Evolutionary conservation across 2,113 vertebrate genomes (phyloP).

Genomic region (Fulica atra): DNA sequence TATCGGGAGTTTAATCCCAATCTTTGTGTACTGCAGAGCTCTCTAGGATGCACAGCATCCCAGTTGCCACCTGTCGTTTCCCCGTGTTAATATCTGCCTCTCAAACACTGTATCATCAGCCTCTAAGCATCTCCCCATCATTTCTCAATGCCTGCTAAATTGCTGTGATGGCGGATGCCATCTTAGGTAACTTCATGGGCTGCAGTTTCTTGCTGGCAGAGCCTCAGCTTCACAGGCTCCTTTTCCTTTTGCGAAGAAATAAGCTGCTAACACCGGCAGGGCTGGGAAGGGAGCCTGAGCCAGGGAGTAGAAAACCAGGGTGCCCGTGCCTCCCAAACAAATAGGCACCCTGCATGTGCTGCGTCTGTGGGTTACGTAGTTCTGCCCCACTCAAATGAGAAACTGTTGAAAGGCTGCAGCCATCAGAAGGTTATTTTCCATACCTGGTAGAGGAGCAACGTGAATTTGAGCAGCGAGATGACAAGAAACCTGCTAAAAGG

Average conservation of each 20-base stretch:
- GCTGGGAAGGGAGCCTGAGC: neutral
- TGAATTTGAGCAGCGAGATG: constrained; percentile 42
- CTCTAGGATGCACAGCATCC: neutral
- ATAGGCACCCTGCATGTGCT: neutral
- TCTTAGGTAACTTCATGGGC: neutral
- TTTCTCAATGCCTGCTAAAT: neutral
- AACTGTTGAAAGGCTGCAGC: constrained; percentile 68
- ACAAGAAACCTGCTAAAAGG: constrained; percentile 64
- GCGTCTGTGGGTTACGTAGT: neutral
- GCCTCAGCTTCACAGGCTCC: neutral
- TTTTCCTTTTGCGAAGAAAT: neutral
- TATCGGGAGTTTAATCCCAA: neutral
- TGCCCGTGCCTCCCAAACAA: neutral
- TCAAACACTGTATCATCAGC: neutral
- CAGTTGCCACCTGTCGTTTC: neutral
- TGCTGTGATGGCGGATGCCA: neutral
- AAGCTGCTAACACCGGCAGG: neutral
- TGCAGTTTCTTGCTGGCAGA: neutral
- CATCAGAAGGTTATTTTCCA: constrained; percentile 12
- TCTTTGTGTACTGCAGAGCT: neutral
- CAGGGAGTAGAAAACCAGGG: fast-evolving
- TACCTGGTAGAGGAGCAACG: neutral
- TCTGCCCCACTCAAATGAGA: neutral
- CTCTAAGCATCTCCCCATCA: neutral
- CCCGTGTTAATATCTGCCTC: fast-evolving